These are phyloP conservation scores for Limnephilus marmoratus DNA, from an alignment of 2,888 invertebrate species.

Conservation along the genomic window DNA sequence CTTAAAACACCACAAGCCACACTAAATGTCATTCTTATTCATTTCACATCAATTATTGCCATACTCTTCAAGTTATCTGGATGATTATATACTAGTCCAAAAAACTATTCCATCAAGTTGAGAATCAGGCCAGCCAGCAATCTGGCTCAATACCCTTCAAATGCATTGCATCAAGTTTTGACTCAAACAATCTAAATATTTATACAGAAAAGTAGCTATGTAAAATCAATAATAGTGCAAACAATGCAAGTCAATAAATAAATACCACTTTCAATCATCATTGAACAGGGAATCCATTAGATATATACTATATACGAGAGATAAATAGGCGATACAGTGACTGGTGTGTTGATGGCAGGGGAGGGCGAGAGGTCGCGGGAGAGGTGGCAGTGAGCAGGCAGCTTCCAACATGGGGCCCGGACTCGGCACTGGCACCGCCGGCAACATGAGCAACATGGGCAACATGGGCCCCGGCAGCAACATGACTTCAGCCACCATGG, in stretches of 20 bases:
- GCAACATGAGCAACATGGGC: slow-evolving; percentile 43
- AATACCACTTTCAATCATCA: neutral
- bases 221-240: neutral
- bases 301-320: slow-evolving; percentile 7
- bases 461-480: slow-evolving; percentile 36
- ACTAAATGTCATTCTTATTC: neutral
- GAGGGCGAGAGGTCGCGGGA: slow-evolving; percentile 77
- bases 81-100: neutral
- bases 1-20: neutral
- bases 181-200: neutral
- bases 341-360: slow-evolving; percentile 69
- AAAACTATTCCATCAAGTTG: neutral
- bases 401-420: slow-evolving; percentile 63
- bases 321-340: slow-evolving; percentile 55
- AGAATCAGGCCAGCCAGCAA: neutral
- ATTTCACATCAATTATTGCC: neutral
- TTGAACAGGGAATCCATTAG: slow-evolving; percentile 5
- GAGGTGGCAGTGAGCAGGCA: slow-evolving; percentile 67
- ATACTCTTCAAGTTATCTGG: neutral
- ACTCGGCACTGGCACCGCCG: slow-evolving; percentile 17
- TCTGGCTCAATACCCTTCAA: neutral
- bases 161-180: neutral
- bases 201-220: no score
- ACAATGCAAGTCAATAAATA: neutral
- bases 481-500: slow-evolving; percentile 61